These are phyloP conservation scores for Drosophila tropicalis DNA, from an alignment of 1,140 invertebrate genomes.

Conservation along the genomic window DNA sequence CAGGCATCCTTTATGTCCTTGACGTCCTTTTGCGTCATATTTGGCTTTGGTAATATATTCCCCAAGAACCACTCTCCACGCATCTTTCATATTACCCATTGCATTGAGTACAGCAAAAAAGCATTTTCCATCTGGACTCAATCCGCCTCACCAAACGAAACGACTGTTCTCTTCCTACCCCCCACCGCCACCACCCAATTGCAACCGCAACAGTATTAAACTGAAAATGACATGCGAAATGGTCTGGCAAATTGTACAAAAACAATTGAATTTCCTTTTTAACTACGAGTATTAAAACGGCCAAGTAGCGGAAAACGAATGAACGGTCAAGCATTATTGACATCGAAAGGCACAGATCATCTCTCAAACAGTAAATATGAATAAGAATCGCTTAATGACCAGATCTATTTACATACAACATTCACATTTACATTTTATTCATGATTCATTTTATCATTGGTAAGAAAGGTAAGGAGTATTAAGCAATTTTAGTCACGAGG, in stretches of 20 bases:
- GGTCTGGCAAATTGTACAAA: neutral
- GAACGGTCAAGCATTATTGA: no score
- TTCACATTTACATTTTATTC: no score
- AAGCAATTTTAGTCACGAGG: no score
- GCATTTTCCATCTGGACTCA: no score
- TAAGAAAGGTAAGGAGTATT: no score
- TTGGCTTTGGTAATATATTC: neutral
- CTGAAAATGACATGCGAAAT: slow-evolving; percentile 2
- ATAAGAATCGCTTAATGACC: neutral
- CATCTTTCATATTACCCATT: no score
- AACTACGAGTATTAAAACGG: neutral
- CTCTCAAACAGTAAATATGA: neutral
- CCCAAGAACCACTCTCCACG: no score
- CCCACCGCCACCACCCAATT: neutral
- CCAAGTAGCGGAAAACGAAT: neutral
- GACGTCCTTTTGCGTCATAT: slow-evolving; percentile 8
- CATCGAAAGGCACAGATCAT: neutral
- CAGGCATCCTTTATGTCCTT: neutral
- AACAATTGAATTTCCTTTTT: slow-evolving; percentile 7
- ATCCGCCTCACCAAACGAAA: no score
- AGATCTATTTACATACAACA: neutral
- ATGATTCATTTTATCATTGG: no score
- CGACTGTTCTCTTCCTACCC: no score
- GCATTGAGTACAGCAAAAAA: no score
- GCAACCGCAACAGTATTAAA: neutral